Conservation (phyloP, 1,140 invertebrate species). For the Spodoptera litura region DNA sequence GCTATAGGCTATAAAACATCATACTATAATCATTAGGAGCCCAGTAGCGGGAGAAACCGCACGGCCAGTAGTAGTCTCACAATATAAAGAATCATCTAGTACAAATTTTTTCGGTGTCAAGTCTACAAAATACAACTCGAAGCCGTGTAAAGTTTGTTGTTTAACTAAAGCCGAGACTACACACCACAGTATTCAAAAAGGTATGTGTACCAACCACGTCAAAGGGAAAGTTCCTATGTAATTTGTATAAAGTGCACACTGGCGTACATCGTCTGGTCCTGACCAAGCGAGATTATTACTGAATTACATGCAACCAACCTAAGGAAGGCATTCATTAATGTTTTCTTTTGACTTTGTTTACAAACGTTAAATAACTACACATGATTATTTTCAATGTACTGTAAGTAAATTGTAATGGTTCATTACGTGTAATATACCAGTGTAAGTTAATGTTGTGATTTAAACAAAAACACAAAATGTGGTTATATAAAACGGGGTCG, state of each 20-base stretch:
- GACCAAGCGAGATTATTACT: conserved; percentile 11
- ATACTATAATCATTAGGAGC: no score
- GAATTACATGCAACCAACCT: background rate
- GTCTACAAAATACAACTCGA: background rate
- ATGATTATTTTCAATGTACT: no score
- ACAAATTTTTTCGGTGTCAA: conserved; percentile 1
- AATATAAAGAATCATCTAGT: no score
- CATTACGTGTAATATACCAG: no score
- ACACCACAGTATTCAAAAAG: conserved; percentile 32
- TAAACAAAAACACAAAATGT: no score
- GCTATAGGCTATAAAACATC: no score
- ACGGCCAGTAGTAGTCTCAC: no score
- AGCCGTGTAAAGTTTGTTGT: conserved; percentile 28
- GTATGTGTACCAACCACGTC: conserved; percentile 49
- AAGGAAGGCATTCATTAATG: background rate
- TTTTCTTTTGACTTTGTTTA: background rate
- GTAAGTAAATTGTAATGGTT: no score
- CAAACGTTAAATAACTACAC: background rate
- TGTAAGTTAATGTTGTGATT: no score
- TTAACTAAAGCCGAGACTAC: conserved; percentile 28
- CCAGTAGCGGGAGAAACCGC: no score
- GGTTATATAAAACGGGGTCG: no score
- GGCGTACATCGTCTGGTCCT: background rate
- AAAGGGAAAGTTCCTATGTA: conserved; percentile 54
- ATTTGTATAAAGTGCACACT: conserved; percentile 47